phyloP scores from a whole-genome alignment of 1,140 invertebrate genomes.

The Musca domestica region DNA sequence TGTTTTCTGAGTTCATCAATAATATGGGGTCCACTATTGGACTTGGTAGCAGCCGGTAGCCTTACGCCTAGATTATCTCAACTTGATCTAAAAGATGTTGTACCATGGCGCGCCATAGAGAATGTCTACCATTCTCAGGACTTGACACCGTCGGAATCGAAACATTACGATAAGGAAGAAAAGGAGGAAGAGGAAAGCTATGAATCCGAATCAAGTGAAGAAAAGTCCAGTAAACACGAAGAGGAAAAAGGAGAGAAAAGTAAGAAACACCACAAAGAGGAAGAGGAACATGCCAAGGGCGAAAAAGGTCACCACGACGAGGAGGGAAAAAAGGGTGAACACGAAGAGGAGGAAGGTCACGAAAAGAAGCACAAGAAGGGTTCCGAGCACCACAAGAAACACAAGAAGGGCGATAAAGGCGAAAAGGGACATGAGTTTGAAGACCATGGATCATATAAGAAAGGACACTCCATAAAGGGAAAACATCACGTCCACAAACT shows the following conservation, averaged over 20 bases:
- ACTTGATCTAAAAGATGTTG: not conserved
- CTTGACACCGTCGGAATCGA: slow-evolving; percentile 45
- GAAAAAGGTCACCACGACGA: slow-evolving; percentile 71
- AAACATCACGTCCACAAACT: slow-evolving; percentile 74
- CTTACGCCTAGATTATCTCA: not conserved
- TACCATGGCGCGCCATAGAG: not conserved
- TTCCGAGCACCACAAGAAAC: slow-evolving; percentile 70
- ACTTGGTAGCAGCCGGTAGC: not conserved
- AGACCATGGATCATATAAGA: slow-evolving; percentile 67
- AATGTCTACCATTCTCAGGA: slow-evolving; percentile 29
- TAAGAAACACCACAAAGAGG: slow-evolving; percentile 49
- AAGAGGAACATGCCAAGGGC: slow-evolving; percentile 48
- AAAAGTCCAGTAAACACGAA: slow-evolving; percentile 61
- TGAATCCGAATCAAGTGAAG: slow-evolving; percentile 60
- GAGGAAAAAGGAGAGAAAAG: slow-evolving; percentile 61
- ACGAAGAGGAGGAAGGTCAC: slow-evolving; percentile 70
- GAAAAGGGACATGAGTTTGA: slow-evolving; percentile 66
- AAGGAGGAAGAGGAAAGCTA: slow-evolving; percentile 41
- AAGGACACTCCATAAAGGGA: slow-evolving; percentile 75
- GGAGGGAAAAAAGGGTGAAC: slow-evolving; percentile 68
- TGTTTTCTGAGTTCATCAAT: not conserved
- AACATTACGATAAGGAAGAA: slow-evolving; percentile 41
- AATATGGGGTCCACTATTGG: not conserved
- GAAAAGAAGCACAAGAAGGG: slow-evolving; percentile 76
- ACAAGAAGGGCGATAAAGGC: slow-evolving; percentile 71